Evolutionary conservation across 2,113 vertebrate genomes (phyloP).

Genomic region (Sceloporus tristichus): DNA sequence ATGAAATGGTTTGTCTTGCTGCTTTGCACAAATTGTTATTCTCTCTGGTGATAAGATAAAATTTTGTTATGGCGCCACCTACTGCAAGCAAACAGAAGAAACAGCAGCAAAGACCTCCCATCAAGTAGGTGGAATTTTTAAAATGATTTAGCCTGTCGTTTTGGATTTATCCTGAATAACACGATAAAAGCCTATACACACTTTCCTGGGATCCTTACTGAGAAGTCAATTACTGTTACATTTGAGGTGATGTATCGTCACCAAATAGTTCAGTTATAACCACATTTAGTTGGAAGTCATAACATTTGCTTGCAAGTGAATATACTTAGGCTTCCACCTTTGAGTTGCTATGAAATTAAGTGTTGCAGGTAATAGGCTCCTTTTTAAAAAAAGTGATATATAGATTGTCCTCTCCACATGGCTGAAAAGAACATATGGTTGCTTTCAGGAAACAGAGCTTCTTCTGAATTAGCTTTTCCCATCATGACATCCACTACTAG

Average conservation of each 20-base stretch:
- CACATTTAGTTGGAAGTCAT: not conserved
- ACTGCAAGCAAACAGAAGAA: not conserved
- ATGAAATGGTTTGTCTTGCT: not conserved
- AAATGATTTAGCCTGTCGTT: too few species aligned
- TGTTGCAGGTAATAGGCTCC: not conserved
- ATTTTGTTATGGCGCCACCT: slow-evolving; percentile 15
- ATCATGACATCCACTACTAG: not conserved
- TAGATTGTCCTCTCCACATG: not conserved
- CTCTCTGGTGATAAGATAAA: not conserved
- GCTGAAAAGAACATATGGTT: not conserved
- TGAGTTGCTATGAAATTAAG: not conserved
- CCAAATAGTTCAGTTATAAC: not conserved
- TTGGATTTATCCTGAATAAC: too few species aligned
- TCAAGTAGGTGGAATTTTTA: too few species aligned
- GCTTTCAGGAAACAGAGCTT: not conserved
- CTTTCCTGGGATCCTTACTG: not conserved
- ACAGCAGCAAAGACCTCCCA: not conserved
- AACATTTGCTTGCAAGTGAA: not conserved
- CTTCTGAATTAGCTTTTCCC: not conserved
- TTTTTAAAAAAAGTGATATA: not conserved
- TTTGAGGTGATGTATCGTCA: not conserved
- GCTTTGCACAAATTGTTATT: not conserved
- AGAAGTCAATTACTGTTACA: not conserved
- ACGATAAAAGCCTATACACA: not conserved
- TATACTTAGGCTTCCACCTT: not conserved